phyloP scores from a whole-genome alignment of 53 echinoderm and acorn worm genomes.

The Arbacia lixula region DNA sequence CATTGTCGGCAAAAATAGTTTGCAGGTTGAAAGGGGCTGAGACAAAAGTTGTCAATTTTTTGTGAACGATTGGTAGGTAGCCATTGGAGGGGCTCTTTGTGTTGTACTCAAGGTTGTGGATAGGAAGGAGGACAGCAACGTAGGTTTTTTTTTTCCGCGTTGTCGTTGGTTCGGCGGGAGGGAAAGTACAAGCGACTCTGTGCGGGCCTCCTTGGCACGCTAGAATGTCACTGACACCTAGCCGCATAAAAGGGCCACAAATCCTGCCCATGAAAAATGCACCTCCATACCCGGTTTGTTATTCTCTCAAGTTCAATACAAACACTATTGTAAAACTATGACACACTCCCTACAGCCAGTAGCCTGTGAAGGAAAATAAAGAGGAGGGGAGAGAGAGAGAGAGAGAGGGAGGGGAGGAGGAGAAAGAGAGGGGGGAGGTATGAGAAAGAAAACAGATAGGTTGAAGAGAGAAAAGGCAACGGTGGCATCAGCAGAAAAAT shows the following conservation, averaged over 20 bases:
- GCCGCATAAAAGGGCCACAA: conserved; percentile 33
- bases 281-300: conserved; percentile 45
- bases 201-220: conserved; percentile 29
- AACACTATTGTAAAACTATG: conserved; percentile 45
- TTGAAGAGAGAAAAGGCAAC: conserved; percentile 23
- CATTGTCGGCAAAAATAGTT: not conserved
- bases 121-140: not conserved
- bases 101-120: conserved; percentile 26
- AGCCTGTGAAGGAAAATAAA: conserved; percentile 18
- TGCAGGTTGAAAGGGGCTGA: not conserved
- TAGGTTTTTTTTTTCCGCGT: too few relatives aligned
- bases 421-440: not conserved
- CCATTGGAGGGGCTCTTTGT: not conserved
- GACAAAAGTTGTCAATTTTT: conserved; percentile 35
- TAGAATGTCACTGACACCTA: conserved; percentile 52
- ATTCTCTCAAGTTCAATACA: conserved; percentile 46
- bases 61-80: not conserved
- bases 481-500: conserved; percentile 58
- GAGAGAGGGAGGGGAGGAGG: not conserved
- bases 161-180: conserved; percentile 16
- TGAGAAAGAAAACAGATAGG: not conserved
- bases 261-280: conserved; percentile 45
- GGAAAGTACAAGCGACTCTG: conserved; percentile 23
- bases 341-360: conserved; percentile 33
- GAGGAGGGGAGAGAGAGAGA: not conserved